Conservation (phyloP, 2,113 vertebrate genomes). For the Lamprotornis superbus region DNA sequence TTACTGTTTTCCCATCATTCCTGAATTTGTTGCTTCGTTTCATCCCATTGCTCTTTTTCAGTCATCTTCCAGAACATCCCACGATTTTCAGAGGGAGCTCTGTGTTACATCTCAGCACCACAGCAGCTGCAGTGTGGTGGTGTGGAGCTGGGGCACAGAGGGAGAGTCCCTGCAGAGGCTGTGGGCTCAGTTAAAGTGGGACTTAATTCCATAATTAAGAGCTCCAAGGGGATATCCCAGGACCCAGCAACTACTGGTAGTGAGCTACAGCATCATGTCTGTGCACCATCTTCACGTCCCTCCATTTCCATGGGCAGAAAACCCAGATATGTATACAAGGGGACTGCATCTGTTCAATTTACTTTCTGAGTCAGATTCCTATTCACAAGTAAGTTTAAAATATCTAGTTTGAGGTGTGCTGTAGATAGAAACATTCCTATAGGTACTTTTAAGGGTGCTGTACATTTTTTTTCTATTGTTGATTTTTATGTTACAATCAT, state of each 20-base stretch:
- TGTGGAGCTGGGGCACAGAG: neutral
- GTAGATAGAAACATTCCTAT: neutral
- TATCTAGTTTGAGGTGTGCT: neutral
- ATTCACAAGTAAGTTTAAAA: neutral
- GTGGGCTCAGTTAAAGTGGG: neutral
- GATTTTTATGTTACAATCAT: neutral
- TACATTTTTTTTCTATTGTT: neutral
- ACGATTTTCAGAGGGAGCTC: accelerated
- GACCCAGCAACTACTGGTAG: neutral
- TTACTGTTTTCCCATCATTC: neutral
- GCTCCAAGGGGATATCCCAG: neutral
- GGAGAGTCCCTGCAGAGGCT: no score
- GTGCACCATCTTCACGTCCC: neutral
- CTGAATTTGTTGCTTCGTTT: neutral
- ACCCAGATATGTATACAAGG: neutral
- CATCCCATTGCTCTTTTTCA: neutral
- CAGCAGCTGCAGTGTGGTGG: neutral
- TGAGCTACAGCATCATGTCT: neutral
- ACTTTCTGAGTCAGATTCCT: neutral
- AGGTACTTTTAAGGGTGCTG: neutral
- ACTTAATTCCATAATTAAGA: neutral
- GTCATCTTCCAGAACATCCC: neutral
- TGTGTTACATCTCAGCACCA: neutral
- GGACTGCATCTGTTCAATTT: neutral
- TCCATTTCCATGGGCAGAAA: neutral